These are phyloP conservation scores for Plutella xylostella DNA, from an alignment of 2,888 invertebrate genomes.

Conservation along the genomic window DNA sequence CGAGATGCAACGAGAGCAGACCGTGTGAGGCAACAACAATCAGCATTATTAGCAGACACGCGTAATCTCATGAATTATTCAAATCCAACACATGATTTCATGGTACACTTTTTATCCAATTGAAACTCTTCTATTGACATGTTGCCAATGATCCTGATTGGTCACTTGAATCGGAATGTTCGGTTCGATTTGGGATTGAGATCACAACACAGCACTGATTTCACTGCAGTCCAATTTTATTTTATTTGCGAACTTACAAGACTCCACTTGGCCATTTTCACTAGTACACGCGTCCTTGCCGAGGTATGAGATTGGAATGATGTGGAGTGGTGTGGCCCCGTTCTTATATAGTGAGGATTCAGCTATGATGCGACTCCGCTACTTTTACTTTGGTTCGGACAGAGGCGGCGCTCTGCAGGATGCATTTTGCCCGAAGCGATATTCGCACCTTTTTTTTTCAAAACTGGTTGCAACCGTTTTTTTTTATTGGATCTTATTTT, in stretches of 20 bases:
- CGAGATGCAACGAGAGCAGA: no score
- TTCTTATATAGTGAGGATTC: conserved; percentile 52
- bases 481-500: background rate
- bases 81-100: no score
- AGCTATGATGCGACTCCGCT: conserved; percentile 26
- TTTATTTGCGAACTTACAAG: conserved; percentile 43
- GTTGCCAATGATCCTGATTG: no score
- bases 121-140: no score
- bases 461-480: background rate
- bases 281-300: conserved; percentile 22
- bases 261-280: conserved; percentile 58
- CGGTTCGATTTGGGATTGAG: no score
- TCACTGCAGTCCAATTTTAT: conserved; percentile 49
- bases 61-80: no score
- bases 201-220: conserved; percentile 21
- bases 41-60: no score
- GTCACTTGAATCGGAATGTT: no score
- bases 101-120: no score
- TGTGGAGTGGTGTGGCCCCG: conserved; percentile 30
- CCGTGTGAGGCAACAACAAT: no score
- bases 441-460: no score
- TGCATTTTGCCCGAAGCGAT: no score
- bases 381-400: conserved; percentile 62
- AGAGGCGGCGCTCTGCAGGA: conserved; percentile 13
- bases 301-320: conserved; percentile 46